Evolutionary conservation across 2,797 vertebrate species (phyloP), one percentile per base, ranked within the genome.

Genomic region (Cryptoprocta ferox): DNA sequence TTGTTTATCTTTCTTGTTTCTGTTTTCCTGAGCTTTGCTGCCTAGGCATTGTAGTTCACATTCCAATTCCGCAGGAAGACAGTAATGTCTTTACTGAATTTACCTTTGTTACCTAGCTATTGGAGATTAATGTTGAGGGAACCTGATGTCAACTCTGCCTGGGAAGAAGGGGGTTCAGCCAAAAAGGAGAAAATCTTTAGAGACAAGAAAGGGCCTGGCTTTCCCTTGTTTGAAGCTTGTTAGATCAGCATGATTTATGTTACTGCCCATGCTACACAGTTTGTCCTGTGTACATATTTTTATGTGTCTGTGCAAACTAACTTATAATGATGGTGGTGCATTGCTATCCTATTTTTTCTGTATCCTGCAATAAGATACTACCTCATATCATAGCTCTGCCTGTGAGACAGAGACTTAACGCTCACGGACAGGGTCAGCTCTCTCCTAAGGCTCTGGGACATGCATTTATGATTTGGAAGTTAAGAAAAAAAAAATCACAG

Each of bases 161-260:
- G 39, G 50, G 26, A 96, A 88, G 63, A 93, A 21, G 84, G 30
- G 48, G 28, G 48, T 93, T 95, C 68, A 92, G 88, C 70, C 32
- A 45, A 94, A 97, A 97, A 70, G 39, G 92, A 83, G 45, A 88
- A 61, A 75, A 56, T 90, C 95, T 96, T 96, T 35, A 56, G 35
- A 97, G 96, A 92, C 78, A 96, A 75, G 39, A 92, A 73, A 95
- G 61, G 48, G 42, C 35, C 93, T 94, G 81, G 32, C 66, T 92
- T 96, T 70, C n/a, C 14, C 30, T 56, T 79, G 68, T 73, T 84
- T 85, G 53, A 88, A 75, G 92, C 84, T 94, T 85, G 73, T 97
- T 97, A 95, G 76, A 88, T 79, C 71, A 94, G 37, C 42, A 71
- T 92, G 95, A 98, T 96, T 97, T 96, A 97, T 94, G 91, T 95